Evolutionary conservation across 2,888 invertebrate species (phyloP), one percentile per base, ranked within the genome.

Genomic region (Nomada fabriciana): DNA sequence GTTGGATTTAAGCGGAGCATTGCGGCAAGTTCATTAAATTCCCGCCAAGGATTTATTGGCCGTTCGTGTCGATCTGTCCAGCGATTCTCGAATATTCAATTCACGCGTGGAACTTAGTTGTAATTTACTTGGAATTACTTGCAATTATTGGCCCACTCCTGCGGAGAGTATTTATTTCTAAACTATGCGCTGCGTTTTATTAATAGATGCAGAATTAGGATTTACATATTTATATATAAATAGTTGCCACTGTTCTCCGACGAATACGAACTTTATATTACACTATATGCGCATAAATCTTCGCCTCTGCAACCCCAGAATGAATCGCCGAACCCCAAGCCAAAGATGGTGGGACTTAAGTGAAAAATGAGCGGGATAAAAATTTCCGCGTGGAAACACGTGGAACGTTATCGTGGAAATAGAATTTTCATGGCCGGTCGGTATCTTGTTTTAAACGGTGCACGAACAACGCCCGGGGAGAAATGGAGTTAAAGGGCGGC

Each of bases 11-110:
- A 84, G 79, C 71, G 68, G 70, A 65, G 81, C 86, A 83, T 84
- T 85, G 82, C 71, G 69, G 85, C 61, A 86, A 89, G 90, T 90
- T 91, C 91, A 91, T 91, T 91, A 91, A 91, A 91, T 91, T 91
- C 90, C 88, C 84, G 79, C 67, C 83, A 86, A 36, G 84, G 87
- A 91, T 90, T 91, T 91, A 91, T 91, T 87, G 89, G 88, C 82
- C 81, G 86, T 89, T 90, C 82, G 74, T 81, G 23, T 76, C 80
- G 82, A 85, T 88, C 84, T 76, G 68, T 71, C 82, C 76, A 77
- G 64, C 76, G 53, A 72, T 74, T 72, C 23, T 71, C 25, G 36
- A 23, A 11, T 50, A 59, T 13, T 47, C 36, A 1, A 23, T 9
- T 50, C 20, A 36, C 68, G 42, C n/a, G 72, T 74, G 36, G 0